Base-by-base conservation (phyloP, 37 sponge, comb jelly and placozoan genomes). In the Chondrosia reniformis region DNA sequence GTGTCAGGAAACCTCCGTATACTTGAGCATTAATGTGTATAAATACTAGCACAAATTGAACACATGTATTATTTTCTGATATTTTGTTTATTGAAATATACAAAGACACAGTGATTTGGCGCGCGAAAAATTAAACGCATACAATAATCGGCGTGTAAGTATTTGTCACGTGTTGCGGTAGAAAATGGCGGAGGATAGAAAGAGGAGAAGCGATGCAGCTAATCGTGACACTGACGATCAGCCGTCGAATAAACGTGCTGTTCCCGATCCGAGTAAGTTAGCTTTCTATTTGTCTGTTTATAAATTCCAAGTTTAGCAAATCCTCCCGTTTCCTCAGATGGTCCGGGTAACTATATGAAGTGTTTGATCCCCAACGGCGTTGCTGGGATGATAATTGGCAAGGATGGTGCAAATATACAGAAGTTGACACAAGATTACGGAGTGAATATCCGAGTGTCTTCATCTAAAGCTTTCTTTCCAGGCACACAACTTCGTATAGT, bases 1-100 rank as follows among this genome's bases (percentile, higher is more conserved):
- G 92, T 97, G 28, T 93, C 95, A 38, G 98, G 98, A 15, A 97
- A 97, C 65, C 78, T 97, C 39, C 82, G 98, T 25, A 94, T 97
- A 72, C 40, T 94, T 67, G 98, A 97, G 72, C 98, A 97, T 59
- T 97, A 81, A 66, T 19, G n/a, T n/a, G n/a, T n/a, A n/a, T n/a
- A n/a, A n/a, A n/a, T n/a, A n/a, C n/a, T n/a, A n/a, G n/a, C n/a
- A n/a, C 52, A 49, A 49, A 49, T 49, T 49, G 52, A 10, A n/a
- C n/a, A n/a, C n/a, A n/a, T n/a, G n/a, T n/a, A n/a, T n/a, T n/a
- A n/a, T n/a, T n/a, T n/a, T n/a, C n/a, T n/a, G n/a, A n/a, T n/a
- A n/a, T n/a, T n/a, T n/a, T n/a, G n/a, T n/a, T n/a, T n/a, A n/a
- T n/a, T n/a, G n/a, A n/a, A n/a, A n/a, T n/a, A n/a, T n/a, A n/a